Evolutionary conservation across 2,888 invertebrate species (phyloP), one percentile per base, ranked within the genome.

Genomic region (Andricus quercusramuli): DNA sequence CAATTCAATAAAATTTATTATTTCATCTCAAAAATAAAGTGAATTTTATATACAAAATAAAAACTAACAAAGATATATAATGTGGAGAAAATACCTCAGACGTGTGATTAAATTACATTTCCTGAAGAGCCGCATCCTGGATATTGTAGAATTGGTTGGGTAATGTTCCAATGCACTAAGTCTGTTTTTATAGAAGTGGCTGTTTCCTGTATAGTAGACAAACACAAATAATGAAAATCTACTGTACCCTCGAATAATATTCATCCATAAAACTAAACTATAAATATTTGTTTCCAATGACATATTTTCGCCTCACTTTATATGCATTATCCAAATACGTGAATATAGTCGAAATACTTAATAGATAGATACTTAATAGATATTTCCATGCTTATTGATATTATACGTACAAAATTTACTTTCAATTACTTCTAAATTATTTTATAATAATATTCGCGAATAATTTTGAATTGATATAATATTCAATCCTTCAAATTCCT

Each of bases 81-180:
- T 32, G 11, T 29, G 32, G 13, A n/a, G 74, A 37, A 56, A 74
- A 74, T 37, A 29, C 56, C 22, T 74, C 22, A 22, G 22, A 74
- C 15, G 32, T 51, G 51, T 56, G 74, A 74, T 74, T 74, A 74
- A 74, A 74, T 74, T 74, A 59, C 32, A 37, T 74, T 74, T 74
- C 6, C 32, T 37, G 32, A 56, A 56, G 74, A 74, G 51, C 32
- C 32, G 20, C 51, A 32, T 74, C 32, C n/a, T 32, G n/a, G 74
- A 29, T 74, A 74, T 74, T 37, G 56, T 56, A 51, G n/a, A 20
- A 70, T 32, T 51, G 29, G 74, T n/a, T 15, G 74, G 56, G 37
- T 74, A 74, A 74, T 56, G 74, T 74, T n/a, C 74, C 56, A 74
- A 74, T 74, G 74, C 74, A 74, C 74, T 56, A 37, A 74, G n/a